A percentile compares a stretch with the other conserved stretches of the same genome.
Evolutionary conservation across 1,140 invertebrate genomes (phyloP).

Genomic region (Idris sp.): DNA sequence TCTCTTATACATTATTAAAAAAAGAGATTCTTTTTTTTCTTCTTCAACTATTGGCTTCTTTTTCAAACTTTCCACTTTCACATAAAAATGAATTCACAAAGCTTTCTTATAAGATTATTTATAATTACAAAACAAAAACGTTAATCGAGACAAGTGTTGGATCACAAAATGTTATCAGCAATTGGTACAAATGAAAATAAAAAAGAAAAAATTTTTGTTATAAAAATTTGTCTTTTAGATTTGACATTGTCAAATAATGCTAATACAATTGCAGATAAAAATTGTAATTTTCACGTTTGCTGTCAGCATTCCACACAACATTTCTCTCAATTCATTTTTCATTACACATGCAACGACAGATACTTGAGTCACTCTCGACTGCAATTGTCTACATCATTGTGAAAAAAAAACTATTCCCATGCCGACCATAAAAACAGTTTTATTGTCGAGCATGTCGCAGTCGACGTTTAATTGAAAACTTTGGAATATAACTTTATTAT

Average conservation of each 20-base stretch:
- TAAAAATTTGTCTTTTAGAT: conserved; percentile 3
- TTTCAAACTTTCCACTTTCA: conserved; percentile 20
- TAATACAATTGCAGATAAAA: conserved; percentile 30
- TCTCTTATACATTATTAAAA: background rate
- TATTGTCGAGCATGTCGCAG: conserved; percentile 1
- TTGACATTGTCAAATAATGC: too few relatives aligned
- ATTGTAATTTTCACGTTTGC: conserved; percentile 31
- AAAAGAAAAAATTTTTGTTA: background rate
- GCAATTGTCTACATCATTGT: conserved; percentile 43
- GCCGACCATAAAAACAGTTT: conserved; percentile 9
- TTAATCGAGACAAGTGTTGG: too few relatives aligned
- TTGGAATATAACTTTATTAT: too few relatives aligned
- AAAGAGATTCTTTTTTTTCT: too few relatives aligned
- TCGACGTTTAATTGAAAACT: conserved; percentile 32
- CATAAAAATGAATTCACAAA: too few relatives aligned
- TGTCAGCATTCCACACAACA: conserved; percentile 34
- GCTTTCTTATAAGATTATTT: too few relatives aligned
- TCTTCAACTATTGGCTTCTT: too few relatives aligned
- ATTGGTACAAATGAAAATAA: too few relatives aligned
- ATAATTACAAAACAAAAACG: too few relatives aligned
- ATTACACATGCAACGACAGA: conserved; percentile 52
- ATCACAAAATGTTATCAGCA: too few relatives aligned
- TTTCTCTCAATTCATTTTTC: conserved; percentile 41
- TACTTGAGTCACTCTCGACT: conserved; percentile 35
- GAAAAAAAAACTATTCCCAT: conserved; percentile 29